Percentiles rank a stretch among this genome's conserved stretches.
phyloP scores from a whole-genome alignment of 2,797 vertebrate species.

The Poecilia picta region DNA sequence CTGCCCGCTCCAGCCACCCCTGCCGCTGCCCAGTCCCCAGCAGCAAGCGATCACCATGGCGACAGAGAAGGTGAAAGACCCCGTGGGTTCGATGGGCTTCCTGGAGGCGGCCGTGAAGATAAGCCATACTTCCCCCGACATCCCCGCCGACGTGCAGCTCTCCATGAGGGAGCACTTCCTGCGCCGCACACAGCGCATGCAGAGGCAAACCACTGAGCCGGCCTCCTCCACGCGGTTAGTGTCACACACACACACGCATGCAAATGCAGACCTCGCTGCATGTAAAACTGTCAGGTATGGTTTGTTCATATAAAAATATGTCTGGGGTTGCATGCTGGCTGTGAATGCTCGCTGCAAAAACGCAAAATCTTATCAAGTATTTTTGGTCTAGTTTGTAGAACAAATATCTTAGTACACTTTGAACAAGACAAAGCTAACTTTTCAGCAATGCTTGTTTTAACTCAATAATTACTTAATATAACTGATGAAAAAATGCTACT shows the following conservation, averaged over 20 bases:
- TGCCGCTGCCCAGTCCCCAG: conserved; percentile 60
- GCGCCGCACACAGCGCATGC: conserved; percentile 90
- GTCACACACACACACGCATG: background rate
- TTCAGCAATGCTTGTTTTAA: too few species aligned
- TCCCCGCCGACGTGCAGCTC: conserved; percentile 96
- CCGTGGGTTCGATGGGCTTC: conserved; percentile 86
- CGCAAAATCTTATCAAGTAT: too few species aligned
- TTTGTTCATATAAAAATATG: conserved; percentile 21
- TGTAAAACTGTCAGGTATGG: conserved; percentile 1
- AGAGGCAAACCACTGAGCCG: conserved; percentile 94
- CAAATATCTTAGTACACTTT: too few species aligned
- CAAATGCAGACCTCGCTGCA: background rate
- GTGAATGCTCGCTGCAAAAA: conserved; percentile 2
- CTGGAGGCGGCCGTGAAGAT: conserved; percentile 98
- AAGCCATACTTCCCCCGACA: conserved; percentile 97
- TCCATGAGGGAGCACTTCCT: conserved; percentile 96
- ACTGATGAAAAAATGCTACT: too few species aligned
- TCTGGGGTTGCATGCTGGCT: conserved; percentile 9
- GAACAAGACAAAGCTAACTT: too few species aligned
- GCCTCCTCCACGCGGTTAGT: conserved; percentile 93
- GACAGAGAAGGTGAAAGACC: conserved; percentile 94
- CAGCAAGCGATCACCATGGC: conserved; percentile 86
- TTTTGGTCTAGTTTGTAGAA: too few species aligned
- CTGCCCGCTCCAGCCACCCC: conserved; percentile 61
- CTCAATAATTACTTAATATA: too few species aligned